Evolutionary conservation across 2,113 vertebrate genomes (phyloP).

Genomic region (Marmota monax): DNA sequence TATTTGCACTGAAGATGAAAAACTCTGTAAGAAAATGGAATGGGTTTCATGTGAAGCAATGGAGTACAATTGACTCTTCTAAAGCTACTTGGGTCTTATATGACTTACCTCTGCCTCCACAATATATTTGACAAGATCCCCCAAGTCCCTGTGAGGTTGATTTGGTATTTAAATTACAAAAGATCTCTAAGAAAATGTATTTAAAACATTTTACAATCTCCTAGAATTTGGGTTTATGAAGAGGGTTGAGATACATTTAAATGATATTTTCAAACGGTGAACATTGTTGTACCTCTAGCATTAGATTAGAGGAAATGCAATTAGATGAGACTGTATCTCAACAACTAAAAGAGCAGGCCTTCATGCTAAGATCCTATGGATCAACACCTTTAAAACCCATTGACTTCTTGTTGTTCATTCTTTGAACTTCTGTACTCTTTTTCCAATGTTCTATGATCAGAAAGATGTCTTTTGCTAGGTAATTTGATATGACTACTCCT

Average conservation of each 20-base stretch:
- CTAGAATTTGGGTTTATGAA: not conserved
- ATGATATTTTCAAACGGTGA: not conserved
- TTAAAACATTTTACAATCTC: not conserved
- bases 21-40: not conserved
- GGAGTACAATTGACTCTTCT: not conserved
- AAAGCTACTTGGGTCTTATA: not conserved
- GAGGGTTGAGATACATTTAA: not conserved
- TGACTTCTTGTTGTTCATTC: not conserved
- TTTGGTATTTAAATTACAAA: not conserved
- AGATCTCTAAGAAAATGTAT: slow-evolving; percentile 14
- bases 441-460: not conserved
- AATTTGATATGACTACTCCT: not conserved
- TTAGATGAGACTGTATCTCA: not conserved
- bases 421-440: not conserved
- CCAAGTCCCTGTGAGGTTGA: not conserved
- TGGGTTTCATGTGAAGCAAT: not conserved
- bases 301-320: not conserved
- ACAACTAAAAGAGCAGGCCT: not conserved
- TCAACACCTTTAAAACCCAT: not conserved
- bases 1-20: not conserved
- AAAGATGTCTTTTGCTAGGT: not conserved
- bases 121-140: not conserved
- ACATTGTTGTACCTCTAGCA: not conserved
- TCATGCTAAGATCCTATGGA: not conserved
- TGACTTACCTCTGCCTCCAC: not conserved